Percentiles rank a stretch among this genome's conserved stretches.
phyloP scores from a whole-genome alignment of 2,113 vertebrate species.

The Malurus melanocephalus region DNA sequence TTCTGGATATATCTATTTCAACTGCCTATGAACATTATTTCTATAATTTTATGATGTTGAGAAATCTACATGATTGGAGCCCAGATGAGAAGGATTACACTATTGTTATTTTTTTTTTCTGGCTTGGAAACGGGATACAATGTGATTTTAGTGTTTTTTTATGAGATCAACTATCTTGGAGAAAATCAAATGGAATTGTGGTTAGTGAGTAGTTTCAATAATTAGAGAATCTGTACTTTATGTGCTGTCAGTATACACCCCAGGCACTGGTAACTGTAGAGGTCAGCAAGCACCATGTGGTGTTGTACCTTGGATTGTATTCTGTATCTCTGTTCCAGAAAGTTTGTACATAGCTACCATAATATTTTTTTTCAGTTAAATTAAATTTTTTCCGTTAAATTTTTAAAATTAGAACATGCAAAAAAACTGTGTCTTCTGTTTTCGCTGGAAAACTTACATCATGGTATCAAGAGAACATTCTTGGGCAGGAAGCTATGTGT shows the following conservation, averaged over 20 bases:
- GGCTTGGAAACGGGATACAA: neutral
- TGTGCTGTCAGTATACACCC: neutral
- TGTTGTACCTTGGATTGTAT: neutral
- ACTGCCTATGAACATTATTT: neutral
- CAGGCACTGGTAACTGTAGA: neutral
- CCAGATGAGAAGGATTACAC: neutral
- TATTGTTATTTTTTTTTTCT: neutral
- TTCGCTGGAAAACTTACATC: neutral
- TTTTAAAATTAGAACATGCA: neutral
- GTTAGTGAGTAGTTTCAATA: neutral
- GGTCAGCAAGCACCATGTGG: neutral
- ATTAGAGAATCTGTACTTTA: neutral
- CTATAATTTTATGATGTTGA: neutral
- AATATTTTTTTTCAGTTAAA: neutral
- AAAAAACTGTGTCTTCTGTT: neutral
- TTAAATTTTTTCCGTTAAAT: neutral
- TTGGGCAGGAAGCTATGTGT: neutral
- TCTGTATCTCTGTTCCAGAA: neutral
- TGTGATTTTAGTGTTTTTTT: rapidly evolving
- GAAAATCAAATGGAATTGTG: neutral
- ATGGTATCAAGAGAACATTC: neutral
- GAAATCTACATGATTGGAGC: neutral
- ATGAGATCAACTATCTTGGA: neutral
- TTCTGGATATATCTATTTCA: neutral
- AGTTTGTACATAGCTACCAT: neutral